Evolutionary conservation across 1,140 invertebrate genomes (phyloP), one percentile per base, ranked within the genome.

Genomic region (Pseudomyrmex dendroicus): DNA sequence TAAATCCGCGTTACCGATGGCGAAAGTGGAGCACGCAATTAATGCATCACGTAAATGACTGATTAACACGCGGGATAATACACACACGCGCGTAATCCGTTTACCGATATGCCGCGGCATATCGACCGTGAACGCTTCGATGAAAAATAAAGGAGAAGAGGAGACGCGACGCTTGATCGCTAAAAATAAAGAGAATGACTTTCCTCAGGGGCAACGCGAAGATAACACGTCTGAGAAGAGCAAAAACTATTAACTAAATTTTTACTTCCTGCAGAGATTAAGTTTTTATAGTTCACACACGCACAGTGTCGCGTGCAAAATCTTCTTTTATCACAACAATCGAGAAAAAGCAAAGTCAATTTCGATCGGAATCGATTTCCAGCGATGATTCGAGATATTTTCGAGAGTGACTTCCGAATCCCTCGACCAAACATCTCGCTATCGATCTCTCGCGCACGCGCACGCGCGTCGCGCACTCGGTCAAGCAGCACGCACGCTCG

Each of bases 91-190:
- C 20, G 35, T 78, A 68, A 78, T 78, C 13, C 15, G 52, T 78
- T 78, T 78, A 68, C 64, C 74, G 74, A 78, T 78, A 78, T 48
- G 15, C 17, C 22, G 15, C 20, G 67, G n/a, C 44, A 68, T 22
- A 78, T 78, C 64, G 74, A 5, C 64, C 68, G 64, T 78, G 12
- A 78, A 78, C 46, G 48, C 20, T 57, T 25, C 13, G 35, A 67
- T 67, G 57, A 70, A 68, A 46, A 63, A 46, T 46, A 64, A 68
- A 48, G 20, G 54, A 54, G 20, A 78, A 15, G 17, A 46, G 70
- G 13, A 5, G 35, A 10, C 35, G 10, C 15, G 57, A 35, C 52
- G 46, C 5, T 73, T 13, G 17, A n/a, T 25, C n/a, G 15, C 22
- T 68, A 78, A 78, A 78, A 78, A 78, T 78, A 78, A 78, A 15